Percentiles rank a stretch among this genome's conserved stretches.
Evolutionary conservation across 1,140 invertebrate genomes (phyloP).

Genomic region (Trinorchestia longiramus): DNA sequence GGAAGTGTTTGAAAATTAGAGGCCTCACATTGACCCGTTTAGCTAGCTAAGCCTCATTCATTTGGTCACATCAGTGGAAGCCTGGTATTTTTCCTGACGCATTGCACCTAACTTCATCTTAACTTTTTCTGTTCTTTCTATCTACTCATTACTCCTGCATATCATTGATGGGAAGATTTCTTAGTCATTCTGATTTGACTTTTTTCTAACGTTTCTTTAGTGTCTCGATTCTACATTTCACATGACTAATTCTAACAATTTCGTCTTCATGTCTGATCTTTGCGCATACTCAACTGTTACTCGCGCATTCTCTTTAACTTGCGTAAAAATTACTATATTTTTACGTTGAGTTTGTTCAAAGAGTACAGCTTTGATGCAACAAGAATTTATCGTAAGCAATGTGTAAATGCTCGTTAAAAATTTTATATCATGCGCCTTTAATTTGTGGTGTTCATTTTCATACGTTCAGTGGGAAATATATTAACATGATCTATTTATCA

Average conservation of each 20-base stretch:
- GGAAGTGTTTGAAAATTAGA: constrained; percentile 1
- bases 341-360: not conserved
- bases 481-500: not conserved
- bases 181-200: not conserved
- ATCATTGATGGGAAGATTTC: not conserved
- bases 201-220: not conserved
- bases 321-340: not conserved
- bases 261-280: not conserved
- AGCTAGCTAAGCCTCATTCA: not conserved
- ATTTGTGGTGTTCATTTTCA: too few species aligned
- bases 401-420: not conserved
- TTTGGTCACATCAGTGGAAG: constrained; percentile 11
- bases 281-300: not conserved
- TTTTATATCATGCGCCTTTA: not conserved
- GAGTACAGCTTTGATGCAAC: not conserved
- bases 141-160: not conserved
- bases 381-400: not conserved
- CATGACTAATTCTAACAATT: not conserved
- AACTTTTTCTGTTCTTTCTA: not conserved
- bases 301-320: not conserved
- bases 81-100: constrained; percentile 11
- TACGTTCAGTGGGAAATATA: too few species aligned
- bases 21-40: not conserved
- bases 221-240: not conserved
- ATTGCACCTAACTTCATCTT: not conserved